A percentile compares a stretch with the other conserved stretches of the same genome.
Conservation (phyloP, 2,888 invertebrate genomes). For the Coenonympha glycerion region DNA sequence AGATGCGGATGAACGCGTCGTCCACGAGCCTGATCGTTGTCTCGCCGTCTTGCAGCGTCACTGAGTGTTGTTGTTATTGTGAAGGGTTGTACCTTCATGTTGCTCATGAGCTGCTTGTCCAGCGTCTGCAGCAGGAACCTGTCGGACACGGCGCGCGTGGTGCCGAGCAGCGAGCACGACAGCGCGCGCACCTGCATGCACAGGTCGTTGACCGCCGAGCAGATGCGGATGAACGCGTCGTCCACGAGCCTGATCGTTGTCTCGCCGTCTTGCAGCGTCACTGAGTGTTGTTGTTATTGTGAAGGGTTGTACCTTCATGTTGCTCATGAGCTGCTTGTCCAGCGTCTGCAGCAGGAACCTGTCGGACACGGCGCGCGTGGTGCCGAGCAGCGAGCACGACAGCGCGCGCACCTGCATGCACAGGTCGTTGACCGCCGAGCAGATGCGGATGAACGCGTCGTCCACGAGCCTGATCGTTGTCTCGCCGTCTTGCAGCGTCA, state of each 20-base stretch:
- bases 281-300: no score
- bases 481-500: slow-evolving; percentile 82
- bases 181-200: no score
- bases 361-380: slow-evolving; percentile 89
- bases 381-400: slow-evolving; percentile 89
- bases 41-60: slow-evolving; percentile 83
- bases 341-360: slow-evolving; percentile 95
- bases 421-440: slow-evolving; percentile 93
- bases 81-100: no score
- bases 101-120: no score
- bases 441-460: slow-evolving; percentile 96
- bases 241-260: no score
- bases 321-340: slow-evolving; percentile 98
- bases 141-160: no score
- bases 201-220: no score
- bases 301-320: slow-evolving; percentile 94
- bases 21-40: slow-evolving; percentile 93
- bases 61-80: no score
- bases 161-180: no score
- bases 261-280: no score
- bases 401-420: slow-evolving; percentile 90
- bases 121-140: no score
- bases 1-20: slow-evolving; percentile 96
- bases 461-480: slow-evolving; percentile 93
- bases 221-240: no score